phyloP scores from a whole-genome alignment of 1,140 invertebrate genomes.

The Drosophila murphyi region DNA sequence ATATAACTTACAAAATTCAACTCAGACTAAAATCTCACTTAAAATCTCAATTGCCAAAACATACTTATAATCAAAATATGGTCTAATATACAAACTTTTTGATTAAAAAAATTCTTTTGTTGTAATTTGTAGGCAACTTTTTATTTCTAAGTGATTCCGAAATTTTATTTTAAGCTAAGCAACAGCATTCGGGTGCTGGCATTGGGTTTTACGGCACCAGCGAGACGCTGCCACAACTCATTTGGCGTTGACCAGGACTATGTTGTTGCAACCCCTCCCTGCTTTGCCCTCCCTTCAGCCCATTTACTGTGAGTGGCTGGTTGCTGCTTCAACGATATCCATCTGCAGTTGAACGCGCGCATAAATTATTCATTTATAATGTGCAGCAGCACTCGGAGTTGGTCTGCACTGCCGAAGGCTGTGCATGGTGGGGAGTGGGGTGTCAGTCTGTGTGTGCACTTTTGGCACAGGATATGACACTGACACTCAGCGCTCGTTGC shows the following conservation, averaged over 20 bases:
- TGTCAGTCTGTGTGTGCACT: constrained; percentile 61
- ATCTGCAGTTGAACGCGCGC: constrained; percentile 71
- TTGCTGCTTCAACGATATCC: constrained; percentile 54
- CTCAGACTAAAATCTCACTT: too few species aligned
- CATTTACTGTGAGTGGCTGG: constrained; percentile 49
- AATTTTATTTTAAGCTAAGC: constrained; percentile 59
- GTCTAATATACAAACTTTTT: too few species aligned
- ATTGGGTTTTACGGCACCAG: constrained; percentile 69
- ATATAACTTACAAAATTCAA: too few species aligned
- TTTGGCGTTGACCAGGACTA: constrained; percentile 71
- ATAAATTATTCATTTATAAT: constrained; percentile 82
- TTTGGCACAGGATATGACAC: constrained; percentile 82
- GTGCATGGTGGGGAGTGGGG: background rate
- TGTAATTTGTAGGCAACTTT: too few species aligned
- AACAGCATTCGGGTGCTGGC: constrained; percentile 55
- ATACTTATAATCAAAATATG: too few species aligned
- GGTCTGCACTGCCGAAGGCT: background rate
- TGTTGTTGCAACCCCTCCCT: constrained; percentile 35
- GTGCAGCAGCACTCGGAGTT: constrained; percentile 59
- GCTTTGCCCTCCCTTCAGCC: constrained; percentile 34
- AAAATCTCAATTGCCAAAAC: too few species aligned
- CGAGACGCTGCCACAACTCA: constrained; percentile 75
- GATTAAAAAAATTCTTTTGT: too few species aligned
- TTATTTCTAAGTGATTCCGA: background rate
- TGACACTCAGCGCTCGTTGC: constrained; percentile 74